Percentiles rank a stretch among this genome's conserved stretches.
Evolutionary conservation across 2,797 vertebrate genomes (phyloP).

Genomic region (Philypnodon macrostomus): DNA sequence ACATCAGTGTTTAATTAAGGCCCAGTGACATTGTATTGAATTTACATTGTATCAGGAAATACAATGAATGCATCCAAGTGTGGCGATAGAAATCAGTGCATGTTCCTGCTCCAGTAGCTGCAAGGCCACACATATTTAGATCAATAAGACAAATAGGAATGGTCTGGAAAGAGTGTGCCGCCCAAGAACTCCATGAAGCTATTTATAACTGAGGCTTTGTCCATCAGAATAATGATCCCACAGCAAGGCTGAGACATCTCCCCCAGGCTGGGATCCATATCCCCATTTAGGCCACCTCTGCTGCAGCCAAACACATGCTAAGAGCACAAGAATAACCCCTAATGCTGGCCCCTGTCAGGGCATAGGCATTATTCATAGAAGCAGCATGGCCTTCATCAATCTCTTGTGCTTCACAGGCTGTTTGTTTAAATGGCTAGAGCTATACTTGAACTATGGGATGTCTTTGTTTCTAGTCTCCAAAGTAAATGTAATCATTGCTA

Average conservation of each 20-base stretch:
- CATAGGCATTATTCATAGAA: slow-evolving; percentile 56
- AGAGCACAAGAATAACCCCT: slow-evolving; percentile 45
- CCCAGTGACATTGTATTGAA: slow-evolving; percentile 1
- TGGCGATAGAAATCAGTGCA: slow-evolving; percentile 7
- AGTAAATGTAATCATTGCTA: too few relatives aligned
- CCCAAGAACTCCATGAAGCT: slow-evolving; percentile 72
- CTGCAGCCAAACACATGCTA: slow-evolving; percentile 50
- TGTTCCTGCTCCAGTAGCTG: slow-evolving; percentile 33
- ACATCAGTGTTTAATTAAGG: background rate
- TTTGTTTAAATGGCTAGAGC: slow-evolving; percentile 29
- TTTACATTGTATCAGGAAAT: background rate
- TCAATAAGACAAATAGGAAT: slow-evolving; percentile 78
- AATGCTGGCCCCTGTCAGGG: slow-evolving; percentile 40
- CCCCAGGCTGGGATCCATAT: slow-evolving; percentile 71
- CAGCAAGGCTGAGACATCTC: slow-evolving; percentile 60
- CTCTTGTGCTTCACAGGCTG: slow-evolving; percentile 17
- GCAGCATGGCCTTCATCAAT: slow-evolving; percentile 43
- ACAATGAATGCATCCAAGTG: slow-evolving; percentile 1
- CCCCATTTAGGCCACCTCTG: slow-evolving; percentile 47
- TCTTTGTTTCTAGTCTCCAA: background rate
- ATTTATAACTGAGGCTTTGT: slow-evolving; percentile 76
- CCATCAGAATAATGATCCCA: slow-evolving; percentile 76
- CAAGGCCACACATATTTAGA: slow-evolving; percentile 60
- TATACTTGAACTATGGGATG: background rate
- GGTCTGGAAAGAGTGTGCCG: slow-evolving; percentile 63